These are phyloP conservation scores for Aleiodes sp. DNA, from an alignment of 1,140 invertebrate genomes.

Conservation along the genomic window DNA sequence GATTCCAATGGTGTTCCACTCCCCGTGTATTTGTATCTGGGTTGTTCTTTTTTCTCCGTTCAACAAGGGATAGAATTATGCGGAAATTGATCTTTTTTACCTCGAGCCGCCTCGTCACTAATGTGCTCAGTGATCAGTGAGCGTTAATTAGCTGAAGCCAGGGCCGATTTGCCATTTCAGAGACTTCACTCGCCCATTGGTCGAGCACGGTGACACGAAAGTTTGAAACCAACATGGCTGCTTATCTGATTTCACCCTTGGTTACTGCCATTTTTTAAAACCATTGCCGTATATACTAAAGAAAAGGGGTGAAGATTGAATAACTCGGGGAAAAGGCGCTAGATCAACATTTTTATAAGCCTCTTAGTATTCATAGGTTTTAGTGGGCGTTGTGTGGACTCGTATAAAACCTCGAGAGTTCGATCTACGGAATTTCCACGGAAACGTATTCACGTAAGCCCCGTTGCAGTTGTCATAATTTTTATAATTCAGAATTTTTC, in stretches of 20 bases:
- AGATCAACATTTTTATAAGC: constrained; percentile 67
- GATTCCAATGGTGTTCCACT: constrained; percentile 38
- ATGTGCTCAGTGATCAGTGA: not conserved
- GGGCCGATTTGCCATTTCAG: constrained; percentile 57
- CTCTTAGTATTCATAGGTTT: constrained; percentile 64
- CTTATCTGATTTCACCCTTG: constrained; percentile 62
- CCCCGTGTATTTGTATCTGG: not conserved
- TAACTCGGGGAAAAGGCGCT: constrained; percentile 51
- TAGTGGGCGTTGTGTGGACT: constrained; percentile 41
- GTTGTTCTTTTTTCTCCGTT: not conserved
- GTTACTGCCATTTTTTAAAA: constrained; percentile 6
- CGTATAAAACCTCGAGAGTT: constrained; percentile 49
- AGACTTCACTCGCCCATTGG: constrained; percentile 57
- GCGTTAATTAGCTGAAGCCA: constrained; percentile 35
- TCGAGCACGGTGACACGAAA: constrained; percentile 60
- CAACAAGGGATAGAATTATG: not conserved
- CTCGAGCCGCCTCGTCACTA: not conserved
- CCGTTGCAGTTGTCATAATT: constrained; percentile 44
- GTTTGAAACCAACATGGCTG: constrained; percentile 61
- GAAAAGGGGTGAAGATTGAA: constrained; percentile 28
- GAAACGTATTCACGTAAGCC: constrained; percentile 19
- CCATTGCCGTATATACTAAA: constrained; percentile 15
- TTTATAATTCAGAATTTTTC: constrained; percentile 33
- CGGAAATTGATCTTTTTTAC: not conserved
- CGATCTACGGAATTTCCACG: constrained; percentile 38